A percentile compares a stretch with the other conserved stretches of the same genome.
Conservation (phyloP, 2,113 vertebrate genomes). For the Dromas ardeola region DNA sequence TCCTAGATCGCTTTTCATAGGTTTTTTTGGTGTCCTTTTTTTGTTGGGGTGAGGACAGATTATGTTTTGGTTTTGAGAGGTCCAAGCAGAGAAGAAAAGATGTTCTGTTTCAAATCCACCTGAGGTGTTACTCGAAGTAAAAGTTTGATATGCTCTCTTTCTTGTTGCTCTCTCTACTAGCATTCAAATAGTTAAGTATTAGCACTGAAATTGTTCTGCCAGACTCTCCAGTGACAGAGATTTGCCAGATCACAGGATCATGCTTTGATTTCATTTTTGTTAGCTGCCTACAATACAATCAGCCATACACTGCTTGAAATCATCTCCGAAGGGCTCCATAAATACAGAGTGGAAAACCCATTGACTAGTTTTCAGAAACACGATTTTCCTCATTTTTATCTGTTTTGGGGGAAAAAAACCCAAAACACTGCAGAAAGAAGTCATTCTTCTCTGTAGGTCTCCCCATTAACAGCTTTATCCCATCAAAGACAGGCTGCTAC, state of each 20-base stretch:
- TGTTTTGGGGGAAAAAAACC: accelerated
- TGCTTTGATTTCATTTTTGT: background rate
- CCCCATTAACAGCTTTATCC: background rate
- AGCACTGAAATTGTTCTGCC: background rate
- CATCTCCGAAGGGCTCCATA: background rate
- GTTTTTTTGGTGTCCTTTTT: background rate
- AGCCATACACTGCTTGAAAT: background rate
- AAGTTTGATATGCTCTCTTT: background rate
- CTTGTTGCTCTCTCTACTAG: background rate
- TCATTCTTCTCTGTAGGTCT: background rate
- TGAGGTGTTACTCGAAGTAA: background rate
- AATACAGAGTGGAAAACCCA: background rate
- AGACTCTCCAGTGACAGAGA: background rate
- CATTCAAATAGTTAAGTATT: background rate
- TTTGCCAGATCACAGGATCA: background rate
- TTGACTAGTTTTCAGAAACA: background rate
- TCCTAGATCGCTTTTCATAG: background rate
- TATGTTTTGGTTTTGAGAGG: background rate
- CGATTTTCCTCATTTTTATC: accelerated
- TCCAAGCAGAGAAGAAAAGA: background rate
- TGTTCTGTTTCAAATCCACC: background rate
- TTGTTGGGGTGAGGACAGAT: accelerated
- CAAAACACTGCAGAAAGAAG: background rate
- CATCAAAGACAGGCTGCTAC: background rate
- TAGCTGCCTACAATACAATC: background rate